phyloP scores from a whole-genome alignment of 2,113 vertebrate genomes.

The Phaethon lepturus region DNA sequence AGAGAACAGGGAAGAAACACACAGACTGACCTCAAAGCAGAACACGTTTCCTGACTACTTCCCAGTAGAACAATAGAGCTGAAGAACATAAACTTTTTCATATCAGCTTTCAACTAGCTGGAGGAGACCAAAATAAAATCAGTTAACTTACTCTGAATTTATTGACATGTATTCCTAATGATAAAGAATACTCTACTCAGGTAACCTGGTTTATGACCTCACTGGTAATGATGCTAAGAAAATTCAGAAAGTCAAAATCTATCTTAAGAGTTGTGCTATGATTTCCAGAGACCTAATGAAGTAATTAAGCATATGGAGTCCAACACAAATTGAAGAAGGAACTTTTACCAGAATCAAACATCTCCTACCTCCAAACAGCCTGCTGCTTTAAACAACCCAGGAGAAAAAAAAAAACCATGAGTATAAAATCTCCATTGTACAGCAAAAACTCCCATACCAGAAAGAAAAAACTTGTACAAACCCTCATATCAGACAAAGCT shows the following conservation, averaged over 20 bases:
- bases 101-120: background rate
- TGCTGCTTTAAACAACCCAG: background rate
- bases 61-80: constrained; percentile 14
- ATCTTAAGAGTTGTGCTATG: background rate
- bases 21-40: background rate
- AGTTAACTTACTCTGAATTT: background rate
- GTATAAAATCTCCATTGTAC: background rate
- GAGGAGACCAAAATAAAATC: background rate
- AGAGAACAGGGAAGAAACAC: background rate
- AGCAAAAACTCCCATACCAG: background rate
- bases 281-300: background rate
- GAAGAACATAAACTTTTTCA: background rate
- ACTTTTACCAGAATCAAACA: background rate
- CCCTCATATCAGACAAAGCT: background rate
- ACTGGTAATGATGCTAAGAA: background rate
- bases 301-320: background rate
- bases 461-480: background rate
- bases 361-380: background rate
- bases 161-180: accelerated
- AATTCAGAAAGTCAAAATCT: background rate
- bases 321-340: background rate
- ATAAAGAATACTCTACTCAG: background rate
- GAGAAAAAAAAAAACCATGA: background rate
- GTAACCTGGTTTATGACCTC: background rate
- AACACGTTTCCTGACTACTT: background rate